A percentile compares a stretch with the other conserved stretches of the same genome.
These are phyloP conservation scores for Meghimatium bilineatum DNA, from an alignment of 2,888 invertebrate genomes.

Conservation along the genomic window DNA sequence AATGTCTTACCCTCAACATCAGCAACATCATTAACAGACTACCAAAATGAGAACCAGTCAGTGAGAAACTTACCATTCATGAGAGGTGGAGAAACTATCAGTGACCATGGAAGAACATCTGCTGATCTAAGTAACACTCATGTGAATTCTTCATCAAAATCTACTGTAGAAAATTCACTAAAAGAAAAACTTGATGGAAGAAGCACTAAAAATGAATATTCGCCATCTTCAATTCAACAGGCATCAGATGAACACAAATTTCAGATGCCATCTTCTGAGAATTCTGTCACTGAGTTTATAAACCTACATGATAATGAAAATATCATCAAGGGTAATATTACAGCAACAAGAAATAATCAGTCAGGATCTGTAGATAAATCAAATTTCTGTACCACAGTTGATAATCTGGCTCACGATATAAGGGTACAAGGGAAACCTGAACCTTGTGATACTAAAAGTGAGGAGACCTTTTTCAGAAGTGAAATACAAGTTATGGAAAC, in stretches of 20 bases:
- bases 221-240: not conserved
- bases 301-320: not conserved
- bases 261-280: not conserved
- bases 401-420: not conserved
- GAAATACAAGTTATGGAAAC: constrained; percentile 18
- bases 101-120: not conserved
- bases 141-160: not conserved
- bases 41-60: not conserved
- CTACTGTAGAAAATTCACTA: not conserved
- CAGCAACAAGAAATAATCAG: not conserved
- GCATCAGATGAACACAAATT: not conserved
- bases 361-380: not conserved
- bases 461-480: constrained; percentile 8
- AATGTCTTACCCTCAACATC: not conserved
- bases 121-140: not conserved
- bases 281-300: not conserved
- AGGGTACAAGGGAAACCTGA: not conserved
- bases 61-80: not conserved
- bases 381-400: not conserved
- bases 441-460: not conserved
- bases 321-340: not conserved
- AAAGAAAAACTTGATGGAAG: not conserved
- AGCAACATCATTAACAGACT: not conserved
- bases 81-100: not conserved
- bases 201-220: not conserved